Base-by-base conservation (phyloP, 2,797 vertebrate genomes). In the Masticophis lateralis region DNA sequence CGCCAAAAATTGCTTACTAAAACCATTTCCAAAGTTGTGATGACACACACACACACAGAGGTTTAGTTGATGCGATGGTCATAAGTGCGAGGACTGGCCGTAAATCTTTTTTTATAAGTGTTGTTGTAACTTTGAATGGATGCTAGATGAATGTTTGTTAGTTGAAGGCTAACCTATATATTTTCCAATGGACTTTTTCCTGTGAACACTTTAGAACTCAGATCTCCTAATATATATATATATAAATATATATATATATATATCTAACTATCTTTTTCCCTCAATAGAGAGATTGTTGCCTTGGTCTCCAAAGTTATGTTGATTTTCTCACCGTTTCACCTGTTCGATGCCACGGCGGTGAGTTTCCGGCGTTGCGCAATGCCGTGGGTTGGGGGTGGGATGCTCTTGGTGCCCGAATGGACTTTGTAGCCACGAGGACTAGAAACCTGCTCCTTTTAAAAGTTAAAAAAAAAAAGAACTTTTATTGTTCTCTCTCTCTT, bases 301-400 rank as follows among this genome's bases (percentile, higher is more conserved):
- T 93, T 98, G 92, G 98, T 98, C 93, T 97, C 98, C 92, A 97
- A 94, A 92, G 97, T 97, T 93, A 96, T 98, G 97, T 94, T 96
- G 32, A 93, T 97, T 89, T 97, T 98, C 5, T 94, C 93, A 47
- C 97, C 97, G 0, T 97, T 97, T 93, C 98, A 97, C 93, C 90
- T 98, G 10, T 96, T 97, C 6, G 98, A 98, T 88, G 97, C 97
- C 8, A 96, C 96, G 51, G 98, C 96, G 25, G 98, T 98, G 93
- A 97, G 98, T 98, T 95, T 94, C 22, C 0, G 0, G 61, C 6
- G 2, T 2, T 6, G 1, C 10, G 1, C 63, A 56, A 22, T 2
- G 5, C n/a, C 2, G 0, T 2, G n/a, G 63, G 20, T 11, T 69
- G 28, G 2, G 4, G 56, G 10, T 11, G 20, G 47, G 47, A 28